phyloP scores from a whole-genome alignment of 2,113 vertebrate species.

The Sapayoa aenigma region DNA sequence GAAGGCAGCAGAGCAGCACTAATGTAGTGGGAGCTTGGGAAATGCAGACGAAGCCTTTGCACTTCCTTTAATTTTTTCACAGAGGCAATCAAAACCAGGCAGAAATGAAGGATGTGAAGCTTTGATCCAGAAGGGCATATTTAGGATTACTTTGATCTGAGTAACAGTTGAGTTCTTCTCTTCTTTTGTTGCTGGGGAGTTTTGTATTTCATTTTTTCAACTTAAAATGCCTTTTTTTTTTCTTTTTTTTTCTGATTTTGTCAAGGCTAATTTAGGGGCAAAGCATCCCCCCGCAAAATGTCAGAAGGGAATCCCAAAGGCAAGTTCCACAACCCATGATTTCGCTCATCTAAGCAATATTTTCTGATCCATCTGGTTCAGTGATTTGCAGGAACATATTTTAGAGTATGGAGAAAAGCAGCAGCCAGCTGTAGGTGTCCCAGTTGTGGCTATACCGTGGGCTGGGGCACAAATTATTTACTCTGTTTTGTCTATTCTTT shows the following conservation, averaged over 20 bases:
- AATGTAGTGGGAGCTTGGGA: background rate
- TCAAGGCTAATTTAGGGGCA: background rate
- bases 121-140: slow-evolving; percentile 31
- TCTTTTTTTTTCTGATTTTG: background rate
- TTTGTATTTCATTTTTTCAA: slow-evolving; percentile 7
- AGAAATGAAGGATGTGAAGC: background rate
- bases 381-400: background rate
- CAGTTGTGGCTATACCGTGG: background rate
- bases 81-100: slow-evolving; percentile 41
- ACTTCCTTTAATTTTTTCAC: slow-evolving; percentile 23
- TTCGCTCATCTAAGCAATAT: background rate
- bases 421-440: background rate
- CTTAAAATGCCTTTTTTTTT: background rate
- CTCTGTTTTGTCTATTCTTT: background rate
- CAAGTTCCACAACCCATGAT: background rate
- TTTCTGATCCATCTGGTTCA: background rate
- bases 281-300: background rate
- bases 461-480: background rate
- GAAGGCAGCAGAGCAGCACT: background rate
- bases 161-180: background rate
- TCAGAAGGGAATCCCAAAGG: background rate
- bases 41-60: background rate
- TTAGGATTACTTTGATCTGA: slow-evolving; percentile 57
- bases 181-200: slow-evolving; percentile 3
- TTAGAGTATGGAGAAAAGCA: background rate